Percentiles rank a stretch among this genome's conserved stretches.
Conservation (phyloP, 1,140 invertebrate species). For the Formica selysi region DNA sequence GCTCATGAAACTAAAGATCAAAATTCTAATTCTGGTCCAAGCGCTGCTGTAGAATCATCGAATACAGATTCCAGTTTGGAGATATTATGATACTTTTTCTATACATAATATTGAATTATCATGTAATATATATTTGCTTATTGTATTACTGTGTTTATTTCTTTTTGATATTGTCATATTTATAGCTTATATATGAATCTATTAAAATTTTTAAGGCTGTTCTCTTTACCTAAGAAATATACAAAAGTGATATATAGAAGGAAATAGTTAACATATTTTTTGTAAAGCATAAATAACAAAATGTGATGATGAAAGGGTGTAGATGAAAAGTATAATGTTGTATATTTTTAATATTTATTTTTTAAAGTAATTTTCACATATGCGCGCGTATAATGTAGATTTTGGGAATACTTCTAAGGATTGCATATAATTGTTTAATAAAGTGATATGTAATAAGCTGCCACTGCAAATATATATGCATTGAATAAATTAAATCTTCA, state of each 20-base stretch:
- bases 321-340: not conserved
- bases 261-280: conserved; percentile 4
- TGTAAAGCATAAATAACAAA: not conserved
- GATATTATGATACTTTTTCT: conserved; percentile 51
- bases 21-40: not conserved
- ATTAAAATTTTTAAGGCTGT: not conserved
- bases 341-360: conserved; percentile 70
- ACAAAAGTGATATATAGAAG: not conserved
- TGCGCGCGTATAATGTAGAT: conserved; percentile 59
- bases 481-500: conserved; percentile 79
- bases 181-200: not conserved
- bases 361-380: conserved; percentile 65
- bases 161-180: conserved; percentile 1
- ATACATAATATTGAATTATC: conserved; percentile 33
- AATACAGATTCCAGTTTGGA: not conserved
- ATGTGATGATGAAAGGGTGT: not conserved
- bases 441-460: conserved; percentile 78
- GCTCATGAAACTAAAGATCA: not conserved
- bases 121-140: conserved; percentile 20
- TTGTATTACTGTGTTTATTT: conserved; percentile 18
- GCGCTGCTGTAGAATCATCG: not conserved
- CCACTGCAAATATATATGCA: conserved; percentile 74
- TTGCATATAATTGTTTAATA: conserved; percentile 68
- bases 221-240: not conserved
- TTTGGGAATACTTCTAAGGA: conserved; percentile 67